Base-by-base conservation (phyloP, 2,888 invertebrate genomes). In the Drosophila lutescens region DNA sequence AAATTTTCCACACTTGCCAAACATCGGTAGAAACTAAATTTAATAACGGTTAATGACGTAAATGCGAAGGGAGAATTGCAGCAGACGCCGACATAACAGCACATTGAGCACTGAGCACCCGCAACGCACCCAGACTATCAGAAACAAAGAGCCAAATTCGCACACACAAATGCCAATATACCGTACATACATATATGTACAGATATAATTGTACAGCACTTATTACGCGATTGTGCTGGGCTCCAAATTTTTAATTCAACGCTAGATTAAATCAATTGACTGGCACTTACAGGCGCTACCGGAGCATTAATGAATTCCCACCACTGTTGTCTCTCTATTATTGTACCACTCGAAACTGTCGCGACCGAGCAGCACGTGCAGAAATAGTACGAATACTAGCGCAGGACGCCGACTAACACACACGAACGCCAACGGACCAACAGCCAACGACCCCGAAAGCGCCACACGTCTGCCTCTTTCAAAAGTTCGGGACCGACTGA, bases 21-120 rank as follows among this genome's bases (percentile, higher is more conserved):
- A 49, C 47, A 57, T 59, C 40, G 34, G 72, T 34, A 43, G 26
- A 36, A 23, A 40, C 53, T 49, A 72, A 49, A 47, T 72, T 66
- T 34, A 56, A 72, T 57, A 74, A 73, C 57, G 49, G 72, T 59
- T 65, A 66, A 73, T 74, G 72, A 73, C 72, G 72, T 66, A 74
- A 66, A 54, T 17, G 7, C 34, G 38, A 44, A 55, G 44, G 51
- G 34, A 53, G 44, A 61, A 71, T 32, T 61, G 61, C 70, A 54
- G 10, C 30, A 54, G 54, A 41, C 44, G 23, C 30, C 47, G 41
- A 40, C 53, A 71, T 50, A 71, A 43, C 44, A 50, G 44, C 40
- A 49, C 17, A 58, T 49, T 49, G 58, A 30, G 30, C 46, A 43
- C 8, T 7, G 38, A 43, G 36, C 17, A 49, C 26, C 7, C 13